Percentiles rank a stretch among this genome's conserved stretches.
These are phyloP conservation scores for Calliscelio sp. DNA, from an alignment of 2,888 invertebrate genomes.

Conservation along the genomic window DNA sequence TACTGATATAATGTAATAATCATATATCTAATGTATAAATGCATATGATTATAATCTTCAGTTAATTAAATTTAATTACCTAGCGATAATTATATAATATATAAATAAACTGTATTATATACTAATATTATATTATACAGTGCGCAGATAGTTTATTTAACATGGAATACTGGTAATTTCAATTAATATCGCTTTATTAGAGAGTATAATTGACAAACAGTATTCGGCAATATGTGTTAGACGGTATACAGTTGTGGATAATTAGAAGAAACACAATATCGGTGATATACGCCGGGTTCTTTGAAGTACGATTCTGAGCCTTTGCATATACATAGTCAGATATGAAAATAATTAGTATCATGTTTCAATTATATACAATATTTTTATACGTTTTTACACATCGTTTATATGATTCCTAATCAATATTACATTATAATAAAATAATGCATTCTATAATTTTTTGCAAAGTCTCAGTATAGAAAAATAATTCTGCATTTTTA, in stretches of 20 bases:
- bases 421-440: too few relatives aligned
- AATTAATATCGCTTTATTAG: conserved; percentile 46
- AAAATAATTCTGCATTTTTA: too few relatives aligned
- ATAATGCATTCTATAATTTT: too few relatives aligned
- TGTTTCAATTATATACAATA: conserved; percentile 9
- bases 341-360: conserved; percentile 26
- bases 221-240: conserved; percentile 26
- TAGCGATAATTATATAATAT: not conserved
- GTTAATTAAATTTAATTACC: not conserved
- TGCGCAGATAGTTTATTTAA: not conserved
- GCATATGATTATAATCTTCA: not conserved
- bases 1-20: too few relatives aligned
- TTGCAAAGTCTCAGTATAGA: too few relatives aligned
- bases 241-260: conserved; percentile 19
- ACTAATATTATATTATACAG: not conserved
- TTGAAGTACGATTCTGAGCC: conserved; percentile 34
- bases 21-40: too few relatives aligned
- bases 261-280: conserved; percentile 52
- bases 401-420: too few relatives aligned
- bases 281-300: conserved; percentile 21
- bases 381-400: too few relatives aligned
- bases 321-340: conserved; percentile 28
- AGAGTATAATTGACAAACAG: conserved; percentile 48
- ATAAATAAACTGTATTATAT: not conserved
- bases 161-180: conserved; percentile 23